Percentiles rank a stretch among this genome's conserved stretches.
Conservation (phyloP, 2,113 vertebrate species). For the Sakesphorus luctuosus region DNA sequence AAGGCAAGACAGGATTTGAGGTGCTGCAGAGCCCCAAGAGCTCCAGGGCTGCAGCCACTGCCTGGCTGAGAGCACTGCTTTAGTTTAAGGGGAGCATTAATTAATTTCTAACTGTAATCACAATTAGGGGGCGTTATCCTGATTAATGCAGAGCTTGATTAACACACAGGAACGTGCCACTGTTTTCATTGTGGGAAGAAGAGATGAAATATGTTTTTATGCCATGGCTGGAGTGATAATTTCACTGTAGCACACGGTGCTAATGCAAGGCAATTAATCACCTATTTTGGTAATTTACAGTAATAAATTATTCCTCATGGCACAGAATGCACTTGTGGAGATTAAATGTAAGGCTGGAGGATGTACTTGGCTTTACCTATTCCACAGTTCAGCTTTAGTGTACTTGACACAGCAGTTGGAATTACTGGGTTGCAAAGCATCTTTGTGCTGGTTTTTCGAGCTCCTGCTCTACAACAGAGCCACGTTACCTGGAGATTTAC, state of each 20-base stretch:
- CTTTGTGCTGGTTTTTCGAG: neutral
- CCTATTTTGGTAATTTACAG: neutral
- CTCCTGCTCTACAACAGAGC: neutral
- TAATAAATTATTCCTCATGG: neutral
- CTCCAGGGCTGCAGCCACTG: too few species aligned
- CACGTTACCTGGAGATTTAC: neutral
- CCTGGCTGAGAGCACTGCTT: neutral
- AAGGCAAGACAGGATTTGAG: neutral
- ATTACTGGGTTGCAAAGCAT: neutral
- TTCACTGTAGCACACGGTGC: constrained; percentile 3
- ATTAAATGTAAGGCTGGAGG: neutral
- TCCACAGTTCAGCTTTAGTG: neutral
- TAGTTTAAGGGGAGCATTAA: constrained; percentile 76
- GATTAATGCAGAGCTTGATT: constrained; percentile 75
- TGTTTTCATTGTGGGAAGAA: constrained; percentile 30
- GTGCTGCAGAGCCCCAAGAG: neutral
- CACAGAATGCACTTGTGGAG: neutral
- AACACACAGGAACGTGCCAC: constrained; percentile 47
- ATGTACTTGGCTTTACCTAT: neutral
- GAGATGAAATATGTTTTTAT: constrained; percentile 25
- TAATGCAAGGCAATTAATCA: constrained; percentile 63
- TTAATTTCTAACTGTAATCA: constrained; percentile 78
- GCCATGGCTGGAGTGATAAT: neutral
- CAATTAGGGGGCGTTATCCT: constrained; percentile 68
- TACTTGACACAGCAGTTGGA: neutral